Conservation (phyloP, 2,888 invertebrate genomes). For the Acanthosepion lycidas region DNA sequence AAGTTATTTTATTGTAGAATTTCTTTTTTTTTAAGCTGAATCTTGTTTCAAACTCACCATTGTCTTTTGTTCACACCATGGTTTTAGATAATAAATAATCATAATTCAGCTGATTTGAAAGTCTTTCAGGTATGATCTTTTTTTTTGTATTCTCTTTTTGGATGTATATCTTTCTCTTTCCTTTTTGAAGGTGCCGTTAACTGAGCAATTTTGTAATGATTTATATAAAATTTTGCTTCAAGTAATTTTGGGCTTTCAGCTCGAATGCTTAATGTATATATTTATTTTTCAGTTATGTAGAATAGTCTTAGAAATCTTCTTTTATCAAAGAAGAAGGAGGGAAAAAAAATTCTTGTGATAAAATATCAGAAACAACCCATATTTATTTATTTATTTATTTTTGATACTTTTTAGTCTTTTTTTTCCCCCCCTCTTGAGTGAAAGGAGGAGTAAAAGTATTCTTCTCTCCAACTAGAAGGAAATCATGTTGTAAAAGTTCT, state of each 20-base stretch:
- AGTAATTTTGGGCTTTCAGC: not conserved
- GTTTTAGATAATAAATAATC: not conserved
- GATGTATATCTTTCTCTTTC: not conserved
- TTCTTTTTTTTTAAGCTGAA: not conserved
- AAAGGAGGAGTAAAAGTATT: not conserved
- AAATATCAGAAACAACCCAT: not conserved
- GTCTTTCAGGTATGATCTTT: not conserved
- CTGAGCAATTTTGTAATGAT: slow-evolving; percentile 14
- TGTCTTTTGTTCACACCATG: not conserved
- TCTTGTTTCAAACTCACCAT: not conserved
- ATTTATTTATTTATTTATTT: not conserved
- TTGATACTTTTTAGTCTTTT: not conserved
- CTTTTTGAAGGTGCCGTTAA: not conserved
- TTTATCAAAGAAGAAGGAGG: not conserved
- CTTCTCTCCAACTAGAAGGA: not conserved
- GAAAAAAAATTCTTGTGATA: not conserved
- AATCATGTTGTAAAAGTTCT: not conserved
- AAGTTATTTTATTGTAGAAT: not conserved
- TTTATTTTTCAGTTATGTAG: not conserved
- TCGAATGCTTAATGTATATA: not conserved
- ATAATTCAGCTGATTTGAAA: not conserved
- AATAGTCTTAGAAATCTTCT: not conserved
- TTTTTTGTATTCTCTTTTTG: not conserved
- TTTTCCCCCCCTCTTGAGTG: not conserved
- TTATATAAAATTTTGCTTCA: not conserved